Base-by-base conservation (phyloP, 2,888 invertebrate genomes). In the Clivina fossor region DNA sequence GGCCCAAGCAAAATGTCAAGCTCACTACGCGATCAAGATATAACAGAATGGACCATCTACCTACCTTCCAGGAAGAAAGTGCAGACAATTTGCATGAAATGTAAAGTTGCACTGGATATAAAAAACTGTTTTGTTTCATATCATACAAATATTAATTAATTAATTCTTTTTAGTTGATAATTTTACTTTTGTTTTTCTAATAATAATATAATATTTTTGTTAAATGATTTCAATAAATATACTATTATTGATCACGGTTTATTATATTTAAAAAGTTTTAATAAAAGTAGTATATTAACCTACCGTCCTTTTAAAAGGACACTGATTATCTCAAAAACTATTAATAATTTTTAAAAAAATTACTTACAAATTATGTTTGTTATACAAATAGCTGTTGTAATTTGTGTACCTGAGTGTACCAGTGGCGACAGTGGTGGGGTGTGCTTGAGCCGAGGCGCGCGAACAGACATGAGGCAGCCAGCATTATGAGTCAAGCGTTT, bases 61-160 rank as follows among this genome's bases (percentile, higher is more conserved):
- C 19, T 51, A 5, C 16, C 38, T 18, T 5, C 15, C 16, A 40
- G 26, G 15, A 16, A 28, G 19, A 41, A 41, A 18, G 38, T 30
- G 8, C 26, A 51, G 24, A 38, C 24, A 15, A 28, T 41, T 13
- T 51, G 51, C 38, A 15, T 18, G 13, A 51, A 51, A 51, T 51
- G 41, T 51, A 13, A 41, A 13, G 30, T 28, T 38, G 41, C 28
- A 15, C 24, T 51, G 7, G 40, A 41, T 33, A 37, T 28, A 20
- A 51, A 51, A 40, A 16, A 41, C 15, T 51, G 51, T 51, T 51
- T 40, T 3, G 15, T 41, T n/a, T 15, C 13, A 2, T 51, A 41
- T 28, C 30, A 51, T 51, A 15, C 2, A 47, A 30, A 48, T 16
- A 55, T 28, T 47, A 26, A 30, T 40, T n/a, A 38, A 9, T 24